Conservation (phyloP, 2,797 vertebrate species). For the Neosilurus mollespiculum region DNA sequence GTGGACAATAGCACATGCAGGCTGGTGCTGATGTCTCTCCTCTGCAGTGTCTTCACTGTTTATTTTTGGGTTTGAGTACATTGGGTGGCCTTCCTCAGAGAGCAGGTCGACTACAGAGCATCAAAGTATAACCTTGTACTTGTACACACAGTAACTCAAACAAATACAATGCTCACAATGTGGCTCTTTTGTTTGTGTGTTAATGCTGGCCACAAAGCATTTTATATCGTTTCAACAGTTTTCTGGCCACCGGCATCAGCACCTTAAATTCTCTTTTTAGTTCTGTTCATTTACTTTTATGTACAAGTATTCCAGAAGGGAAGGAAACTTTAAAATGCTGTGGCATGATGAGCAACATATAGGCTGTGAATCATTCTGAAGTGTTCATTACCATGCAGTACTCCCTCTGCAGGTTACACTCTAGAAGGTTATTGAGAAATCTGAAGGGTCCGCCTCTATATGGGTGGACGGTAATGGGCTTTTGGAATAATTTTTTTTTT, state of each 20-base stretch:
- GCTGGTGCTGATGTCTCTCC: slow-evolving; percentile 32
- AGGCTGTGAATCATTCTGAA: neutral
- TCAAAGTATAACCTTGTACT: slow-evolving; percentile 34
- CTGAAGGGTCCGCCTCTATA: neutral
- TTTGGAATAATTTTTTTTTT: neutral
- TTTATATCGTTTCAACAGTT: neutral
- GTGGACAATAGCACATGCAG: slow-evolving; percentile 49
- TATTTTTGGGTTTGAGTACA: slow-evolving; percentile 50
- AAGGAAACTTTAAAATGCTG: neutral
- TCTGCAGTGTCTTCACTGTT: slow-evolving; percentile 27
- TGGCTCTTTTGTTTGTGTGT: slow-evolving; percentile 20
- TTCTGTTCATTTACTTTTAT: neutral
- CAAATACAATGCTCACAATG: slow-evolving; percentile 19
- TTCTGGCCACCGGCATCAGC: neutral
- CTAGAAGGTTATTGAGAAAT: neutral
- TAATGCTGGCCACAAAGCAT: neutral
- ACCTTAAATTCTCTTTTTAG: neutral
- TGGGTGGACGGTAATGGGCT: neutral
- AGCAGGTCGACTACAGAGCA: slow-evolving; percentile 20
- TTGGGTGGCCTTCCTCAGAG: slow-evolving; percentile 35
- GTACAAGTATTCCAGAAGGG: neutral
- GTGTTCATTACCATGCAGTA: neutral
- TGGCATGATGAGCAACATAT: neutral
- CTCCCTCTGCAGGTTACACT: neutral
- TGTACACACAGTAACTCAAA: neutral